Percentiles rank a stretch among this genome's conserved stretches.
Conservation (phyloP, 1,140 invertebrate genomes). For the Drosophila nebulosa region DNA sequence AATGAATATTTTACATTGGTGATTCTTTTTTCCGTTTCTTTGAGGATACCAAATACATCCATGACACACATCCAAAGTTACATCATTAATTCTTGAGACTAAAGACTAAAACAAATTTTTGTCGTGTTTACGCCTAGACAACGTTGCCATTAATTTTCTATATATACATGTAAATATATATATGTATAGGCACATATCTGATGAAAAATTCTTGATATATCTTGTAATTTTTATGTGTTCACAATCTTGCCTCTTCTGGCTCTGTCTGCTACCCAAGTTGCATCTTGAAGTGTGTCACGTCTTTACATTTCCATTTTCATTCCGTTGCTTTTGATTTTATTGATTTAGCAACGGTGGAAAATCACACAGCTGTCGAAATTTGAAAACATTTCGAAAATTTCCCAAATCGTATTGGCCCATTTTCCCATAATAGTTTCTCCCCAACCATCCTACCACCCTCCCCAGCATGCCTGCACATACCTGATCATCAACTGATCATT, state of each 20-base stretch:
- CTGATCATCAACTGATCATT: conserved; percentile 14
- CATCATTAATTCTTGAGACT: conserved; percentile 68
- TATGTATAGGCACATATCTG: conserved; percentile 27
- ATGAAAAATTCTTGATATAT: conserved; percentile 46
- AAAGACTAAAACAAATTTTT: conserved; percentile 64
- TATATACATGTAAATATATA: conserved; percentile 37
- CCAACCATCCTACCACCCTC: neutral
- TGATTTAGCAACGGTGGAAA: conserved; percentile 30
- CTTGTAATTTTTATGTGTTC: conserved; percentile 78
- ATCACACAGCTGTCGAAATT: neutral
- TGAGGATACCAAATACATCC: conserved; percentile 40
- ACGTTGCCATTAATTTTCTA: conserved; percentile 69
- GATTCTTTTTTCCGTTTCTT: conserved; percentile 23
- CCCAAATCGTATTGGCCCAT: conserved; percentile 26
- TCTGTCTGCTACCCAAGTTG: conserved; percentile 22
- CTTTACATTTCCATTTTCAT: neutral
- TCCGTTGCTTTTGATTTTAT: conserved; percentile 30
- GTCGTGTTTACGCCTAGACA: conserved; percentile 55
- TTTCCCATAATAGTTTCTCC: conserved; percentile 9
- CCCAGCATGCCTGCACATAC: neutral
- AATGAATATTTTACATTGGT: conserved; percentile 43
- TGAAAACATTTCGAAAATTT: neutral
- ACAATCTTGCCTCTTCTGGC: conserved; percentile 46
- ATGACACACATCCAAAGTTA: conserved; percentile 72
- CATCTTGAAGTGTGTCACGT: conserved; percentile 65